These are phyloP conservation scores for Stenodera caucasica DNA, from an alignment of 2,888 invertebrate species.

Conservation along the genomic window DNA sequence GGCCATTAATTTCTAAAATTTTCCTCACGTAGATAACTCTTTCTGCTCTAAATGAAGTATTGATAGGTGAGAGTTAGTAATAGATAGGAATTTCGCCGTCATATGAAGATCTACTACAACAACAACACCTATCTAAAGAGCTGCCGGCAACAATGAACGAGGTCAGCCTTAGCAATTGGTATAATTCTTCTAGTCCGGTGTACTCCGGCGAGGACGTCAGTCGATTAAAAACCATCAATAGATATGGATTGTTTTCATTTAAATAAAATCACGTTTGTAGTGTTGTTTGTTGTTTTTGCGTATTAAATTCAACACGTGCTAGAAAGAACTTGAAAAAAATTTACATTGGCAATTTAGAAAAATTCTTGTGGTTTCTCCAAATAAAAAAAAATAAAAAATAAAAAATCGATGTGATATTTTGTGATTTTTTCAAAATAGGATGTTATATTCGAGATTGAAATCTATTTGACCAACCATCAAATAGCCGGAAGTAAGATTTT, in stretches of 20 bases:
- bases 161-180: constrained; percentile 30
- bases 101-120: neutral
- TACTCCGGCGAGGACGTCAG: constrained; percentile 17
- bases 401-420: neutral
- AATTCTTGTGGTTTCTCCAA: too few relatives aligned
- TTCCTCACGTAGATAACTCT: neutral
- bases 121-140: constrained; percentile 30
- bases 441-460: neutral
- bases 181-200: constrained; percentile 28
- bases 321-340: neutral
- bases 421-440: neutral
- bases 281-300: neutral
- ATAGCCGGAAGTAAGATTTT: neutral
- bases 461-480: neutral
- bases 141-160: constrained; percentile 38
- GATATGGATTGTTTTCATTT: constrained; percentile 21
- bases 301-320: neutral
- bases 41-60: constrained; percentile 4
- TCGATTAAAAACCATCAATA: constrained; percentile 24
- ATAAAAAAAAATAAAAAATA: too few relatives aligned
- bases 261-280: constrained; percentile 13
- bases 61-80: constrained; percentile 10
- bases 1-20: neutral
- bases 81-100: constrained; percentile 34
- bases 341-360: too few relatives aligned